Evolutionary conservation across 2,113 vertebrate species (phyloP).

Genomic region (Ia io): DNA sequence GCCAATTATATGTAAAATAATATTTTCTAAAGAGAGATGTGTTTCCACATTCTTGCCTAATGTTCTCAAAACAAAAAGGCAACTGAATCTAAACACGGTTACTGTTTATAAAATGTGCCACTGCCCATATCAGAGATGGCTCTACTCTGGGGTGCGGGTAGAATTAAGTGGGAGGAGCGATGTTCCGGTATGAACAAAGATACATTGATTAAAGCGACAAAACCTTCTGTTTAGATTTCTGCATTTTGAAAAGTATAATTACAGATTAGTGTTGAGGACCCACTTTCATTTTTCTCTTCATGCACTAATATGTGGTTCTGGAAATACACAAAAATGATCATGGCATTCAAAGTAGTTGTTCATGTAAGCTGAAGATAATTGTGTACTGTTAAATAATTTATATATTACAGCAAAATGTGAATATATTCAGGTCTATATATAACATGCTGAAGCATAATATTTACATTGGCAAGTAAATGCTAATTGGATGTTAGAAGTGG

Average conservation of each 20-base stretch:
- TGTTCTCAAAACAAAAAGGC: neutral
- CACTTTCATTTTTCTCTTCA: neutral
- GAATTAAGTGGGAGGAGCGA: rapidly evolving
- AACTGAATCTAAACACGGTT: neutral
- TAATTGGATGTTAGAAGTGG: neutral
- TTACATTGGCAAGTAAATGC: neutral
- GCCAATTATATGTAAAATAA: neutral
- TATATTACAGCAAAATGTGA: neutral
- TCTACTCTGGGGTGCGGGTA: neutral
- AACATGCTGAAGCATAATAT: neutral
- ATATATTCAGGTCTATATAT: neutral
- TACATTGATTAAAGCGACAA: neutral
- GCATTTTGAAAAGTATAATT: neutral
- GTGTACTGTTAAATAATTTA: neutral
- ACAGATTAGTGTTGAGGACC: neutral
- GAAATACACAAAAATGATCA: neutral
- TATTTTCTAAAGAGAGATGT: neutral
- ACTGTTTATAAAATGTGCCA: neutral
- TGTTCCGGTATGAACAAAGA: neutral
- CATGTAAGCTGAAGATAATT: neutral
- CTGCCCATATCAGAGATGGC: neutral
- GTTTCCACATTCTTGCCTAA: neutral
- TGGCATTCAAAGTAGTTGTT: neutral
- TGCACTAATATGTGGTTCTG: neutral
- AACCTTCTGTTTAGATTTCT: neutral